A percentile compares a stretch with the other conserved stretches of the same genome.
These are phyloP conservation scores for Nomada flava DNA, from an alignment of 2,888 invertebrate species.

Conservation along the genomic window DNA sequence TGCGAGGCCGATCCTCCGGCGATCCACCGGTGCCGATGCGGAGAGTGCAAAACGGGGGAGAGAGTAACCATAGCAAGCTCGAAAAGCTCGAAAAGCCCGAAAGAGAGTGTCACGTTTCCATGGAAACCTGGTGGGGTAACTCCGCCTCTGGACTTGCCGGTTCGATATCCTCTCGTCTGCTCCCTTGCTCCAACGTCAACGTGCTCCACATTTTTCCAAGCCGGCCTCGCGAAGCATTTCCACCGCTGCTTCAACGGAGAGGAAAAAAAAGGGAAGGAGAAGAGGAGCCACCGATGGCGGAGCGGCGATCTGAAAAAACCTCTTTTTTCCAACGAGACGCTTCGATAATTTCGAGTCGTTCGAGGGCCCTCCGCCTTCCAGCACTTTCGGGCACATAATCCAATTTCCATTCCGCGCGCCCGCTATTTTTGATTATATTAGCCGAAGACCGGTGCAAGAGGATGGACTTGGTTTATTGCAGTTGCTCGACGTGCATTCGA, in stretches of 20 bases:
- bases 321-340: conserved; percentile 58
- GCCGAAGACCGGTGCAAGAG: neutral
- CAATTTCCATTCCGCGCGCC: conserved; percentile 36
- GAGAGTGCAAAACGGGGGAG: conserved; percentile 51
- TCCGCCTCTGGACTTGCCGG: conserved; percentile 82
- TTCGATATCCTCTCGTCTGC: conserved; percentile 82
- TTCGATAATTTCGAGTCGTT: conserved; percentile 54
- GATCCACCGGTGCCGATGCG: conserved; percentile 35
- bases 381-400: conserved; percentile 50
- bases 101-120: conserved; percentile 83
- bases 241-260: conserved; percentile 36
- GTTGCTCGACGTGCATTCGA: neutral
- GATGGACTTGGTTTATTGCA: neutral
- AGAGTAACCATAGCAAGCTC: conserved; percentile 76
- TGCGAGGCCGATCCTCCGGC: conserved; percentile 40
- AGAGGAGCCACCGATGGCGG: conserved; percentile 44
- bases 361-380: conserved; percentile 23
- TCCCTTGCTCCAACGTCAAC: conserved; percentile 72
- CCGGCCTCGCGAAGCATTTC: conserved; percentile 57
- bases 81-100: conserved; percentile 80
- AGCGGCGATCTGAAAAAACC: conserved; percentile 60
- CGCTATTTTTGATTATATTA: conserved; percentile 20
- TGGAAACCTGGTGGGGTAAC: conserved; percentile 81
- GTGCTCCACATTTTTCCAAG: conserved; percentile 79
- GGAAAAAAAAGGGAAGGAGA: conserved; percentile 5